These are phyloP conservation scores for Heliconius hermathena DNA, from an alignment of 1,140 invertebrate genomes.

Conservation along the genomic window DNA sequence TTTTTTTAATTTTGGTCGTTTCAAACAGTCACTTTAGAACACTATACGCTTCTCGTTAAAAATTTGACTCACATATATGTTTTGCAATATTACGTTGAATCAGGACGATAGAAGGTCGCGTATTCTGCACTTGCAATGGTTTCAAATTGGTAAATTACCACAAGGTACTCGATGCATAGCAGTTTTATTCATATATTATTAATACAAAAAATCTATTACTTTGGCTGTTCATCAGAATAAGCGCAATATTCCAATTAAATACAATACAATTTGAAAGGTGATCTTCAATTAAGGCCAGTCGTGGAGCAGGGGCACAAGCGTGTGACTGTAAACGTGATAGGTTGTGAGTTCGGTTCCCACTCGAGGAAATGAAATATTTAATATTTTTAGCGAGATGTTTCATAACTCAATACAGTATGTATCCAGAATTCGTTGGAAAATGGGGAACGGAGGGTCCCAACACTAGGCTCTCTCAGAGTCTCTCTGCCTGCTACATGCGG, in stretches of 20 bases:
- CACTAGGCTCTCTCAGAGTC: too few species aligned
- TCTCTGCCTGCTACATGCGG: too few species aligned
- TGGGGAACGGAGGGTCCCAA: too few species aligned
- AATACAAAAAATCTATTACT: not conserved
- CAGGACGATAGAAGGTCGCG: slow-evolving; percentile 28
- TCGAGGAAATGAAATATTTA: too few species aligned
- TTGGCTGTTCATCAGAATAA: not conserved
- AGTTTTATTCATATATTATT: not conserved
- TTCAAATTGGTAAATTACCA: slow-evolving; percentile 31
- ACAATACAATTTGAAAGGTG: not conserved
- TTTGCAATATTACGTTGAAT: slow-evolving; percentile 25
- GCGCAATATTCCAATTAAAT: too few species aligned
- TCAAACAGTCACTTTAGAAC: not conserved
- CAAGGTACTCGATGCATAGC: not conserved
- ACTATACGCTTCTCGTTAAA: slow-evolving; percentile 2
- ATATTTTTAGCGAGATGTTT: too few species aligned
- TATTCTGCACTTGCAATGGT: slow-evolving; percentile 27
- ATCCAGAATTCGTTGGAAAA: too few species aligned
- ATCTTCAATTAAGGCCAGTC: not conserved
- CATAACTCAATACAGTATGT: too few species aligned
- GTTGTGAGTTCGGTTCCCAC: too few species aligned
- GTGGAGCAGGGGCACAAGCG: too few species aligned
- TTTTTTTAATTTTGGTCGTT: not conserved
- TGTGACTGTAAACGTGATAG: too few species aligned
- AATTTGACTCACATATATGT: slow-evolving; percentile 27